Evolutionary conservation across 1,140 invertebrate genomes (phyloP).

Genomic region (Papilio polyxenes): DNA sequence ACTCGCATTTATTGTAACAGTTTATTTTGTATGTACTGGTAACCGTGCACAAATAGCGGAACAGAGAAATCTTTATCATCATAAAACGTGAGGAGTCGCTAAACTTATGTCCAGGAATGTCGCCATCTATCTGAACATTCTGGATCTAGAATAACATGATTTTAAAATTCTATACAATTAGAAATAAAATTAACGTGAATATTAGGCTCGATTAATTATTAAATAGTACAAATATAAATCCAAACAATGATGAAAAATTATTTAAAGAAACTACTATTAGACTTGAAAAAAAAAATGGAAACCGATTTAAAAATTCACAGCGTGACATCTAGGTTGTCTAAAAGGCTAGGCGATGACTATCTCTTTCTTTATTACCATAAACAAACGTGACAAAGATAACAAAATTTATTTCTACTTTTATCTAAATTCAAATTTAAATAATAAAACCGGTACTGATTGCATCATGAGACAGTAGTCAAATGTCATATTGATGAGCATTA

Average conservation of each 20-base stretch:
- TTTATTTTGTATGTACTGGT: not conserved
- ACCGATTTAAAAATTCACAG: not conserved
- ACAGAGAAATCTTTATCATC: not conserved
- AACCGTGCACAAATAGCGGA: not conserved
- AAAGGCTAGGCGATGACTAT: not conserved
- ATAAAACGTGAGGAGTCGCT: not conserved
- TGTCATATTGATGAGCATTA: constrained; percentile 1
- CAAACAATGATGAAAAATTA: no score
- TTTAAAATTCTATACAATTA: not conserved
- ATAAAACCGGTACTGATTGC: constrained; percentile 1
- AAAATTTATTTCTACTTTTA: constrained; percentile 1
- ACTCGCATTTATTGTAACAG: not conserved
- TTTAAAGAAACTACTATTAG: no score
- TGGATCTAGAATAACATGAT: not conserved
- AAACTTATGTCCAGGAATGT: not conserved
- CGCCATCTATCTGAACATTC: not conserved
- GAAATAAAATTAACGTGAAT: no score
- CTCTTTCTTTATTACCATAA: constrained; percentile 2
- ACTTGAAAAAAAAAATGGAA: no score
- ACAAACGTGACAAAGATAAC: not conserved
- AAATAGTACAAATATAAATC: no score
- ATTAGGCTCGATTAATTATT: no score
- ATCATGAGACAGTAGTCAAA: not conserved
- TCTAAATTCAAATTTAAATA: not conserved
- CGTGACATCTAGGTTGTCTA: not conserved